Evolutionary conservation across 1,140 invertebrate genomes (phyloP).

Genomic region (Odontomachus brunneus): DNA sequence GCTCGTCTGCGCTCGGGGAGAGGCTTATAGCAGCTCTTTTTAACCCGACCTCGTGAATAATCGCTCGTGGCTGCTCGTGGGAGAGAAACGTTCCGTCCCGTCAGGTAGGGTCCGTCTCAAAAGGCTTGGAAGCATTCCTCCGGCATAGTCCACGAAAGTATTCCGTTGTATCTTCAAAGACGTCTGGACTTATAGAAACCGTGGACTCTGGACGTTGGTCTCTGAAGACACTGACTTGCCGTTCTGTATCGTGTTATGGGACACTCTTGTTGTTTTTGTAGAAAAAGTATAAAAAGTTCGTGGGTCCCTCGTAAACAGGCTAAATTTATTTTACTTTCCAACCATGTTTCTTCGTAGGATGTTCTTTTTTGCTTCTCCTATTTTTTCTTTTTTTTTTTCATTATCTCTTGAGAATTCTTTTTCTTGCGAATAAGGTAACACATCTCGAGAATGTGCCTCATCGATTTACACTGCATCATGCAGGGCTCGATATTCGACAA

Average conservation of each 20-base stretch:
- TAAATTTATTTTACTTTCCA: not conserved
- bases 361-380: not conserved
- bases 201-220: not conserved
- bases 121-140: constrained; percentile 33
- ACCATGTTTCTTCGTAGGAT: not conserved
- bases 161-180: too few relatives aligned
- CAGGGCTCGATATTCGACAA: not conserved
- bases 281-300: not conserved
- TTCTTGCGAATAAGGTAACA: not conserved
- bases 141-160: too few relatives aligned
- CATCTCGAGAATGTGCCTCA: not conserved
- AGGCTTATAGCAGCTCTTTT: not conserved
- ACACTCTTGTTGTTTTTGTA: not conserved
- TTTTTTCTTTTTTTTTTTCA: too few relatives aligned
- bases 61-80: constrained; percentile 19
- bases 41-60: constrained; percentile 24
- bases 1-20: constrained; percentile 1
- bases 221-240: too few relatives aligned
- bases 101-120: not conserved
- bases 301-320: not conserved
- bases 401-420: not conserved
- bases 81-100: constrained; percentile 14
- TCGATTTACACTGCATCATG: constrained; percentile 12
- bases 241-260: not conserved
- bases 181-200: not conserved